These are phyloP conservation scores for Malurus leucopterus DNA, from an alignment of 2,797 vertebrate genomes.

Conservation along the genomic window DNA sequence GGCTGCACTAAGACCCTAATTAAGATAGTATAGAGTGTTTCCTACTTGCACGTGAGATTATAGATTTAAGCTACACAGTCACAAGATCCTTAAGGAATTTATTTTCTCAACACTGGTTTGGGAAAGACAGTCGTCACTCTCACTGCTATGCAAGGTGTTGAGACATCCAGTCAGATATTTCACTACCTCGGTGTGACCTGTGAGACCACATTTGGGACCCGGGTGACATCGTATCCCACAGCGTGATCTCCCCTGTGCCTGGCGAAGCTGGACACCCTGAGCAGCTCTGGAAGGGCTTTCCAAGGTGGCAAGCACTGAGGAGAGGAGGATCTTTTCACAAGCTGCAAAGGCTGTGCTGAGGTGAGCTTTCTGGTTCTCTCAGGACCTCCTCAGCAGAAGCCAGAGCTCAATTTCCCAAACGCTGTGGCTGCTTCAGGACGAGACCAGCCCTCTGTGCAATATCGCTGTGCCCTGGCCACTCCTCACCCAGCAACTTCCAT, in stretches of 20 bases:
- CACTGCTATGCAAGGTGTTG: background rate
- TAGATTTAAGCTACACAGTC: background rate
- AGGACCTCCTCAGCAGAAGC: background rate
- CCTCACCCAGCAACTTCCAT: background rate
- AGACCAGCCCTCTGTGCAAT: background rate
- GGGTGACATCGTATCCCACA: background rate
- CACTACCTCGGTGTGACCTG: background rate
- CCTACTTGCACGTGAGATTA: background rate
- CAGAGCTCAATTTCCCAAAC: fast-evolving
- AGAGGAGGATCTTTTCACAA: background rate
- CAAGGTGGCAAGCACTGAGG: background rate
- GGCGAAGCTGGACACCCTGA: background rate
- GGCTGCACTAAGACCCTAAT: conserved; percentile 31
- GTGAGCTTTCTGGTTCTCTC: background rate
- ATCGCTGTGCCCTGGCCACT: fast-evolving
- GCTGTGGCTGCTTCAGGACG: fast-evolving
- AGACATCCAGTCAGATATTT: background rate
- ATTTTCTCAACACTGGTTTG: background rate
- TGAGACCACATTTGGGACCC: background rate
- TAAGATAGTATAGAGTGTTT: background rate
- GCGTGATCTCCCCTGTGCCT: background rate
- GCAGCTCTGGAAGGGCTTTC: background rate
- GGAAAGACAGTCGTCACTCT: background rate
- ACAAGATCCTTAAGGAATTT: background rate
- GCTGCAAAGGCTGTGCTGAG: background rate